Conservation (phyloP, 2,797 vertebrate genomes). For the Gallinago solitaria region DNA sequence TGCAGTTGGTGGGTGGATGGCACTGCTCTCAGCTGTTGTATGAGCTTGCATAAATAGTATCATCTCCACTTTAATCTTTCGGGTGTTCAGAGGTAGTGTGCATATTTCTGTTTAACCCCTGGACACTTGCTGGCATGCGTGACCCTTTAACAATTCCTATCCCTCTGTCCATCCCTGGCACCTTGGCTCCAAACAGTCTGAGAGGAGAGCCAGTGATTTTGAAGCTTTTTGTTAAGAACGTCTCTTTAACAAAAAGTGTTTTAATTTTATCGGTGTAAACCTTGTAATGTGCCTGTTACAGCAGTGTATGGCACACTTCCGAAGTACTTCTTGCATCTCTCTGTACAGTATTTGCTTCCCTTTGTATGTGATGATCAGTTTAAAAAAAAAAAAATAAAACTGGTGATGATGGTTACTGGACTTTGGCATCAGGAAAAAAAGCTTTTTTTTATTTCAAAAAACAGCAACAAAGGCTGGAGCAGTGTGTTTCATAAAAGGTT, state of each 20-base stretch:
- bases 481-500: neutral
- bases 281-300: neutral
- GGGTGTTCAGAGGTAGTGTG: constrained; percentile 81
- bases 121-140: constrained; percentile 75
- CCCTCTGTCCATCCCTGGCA: constrained; percentile 71
- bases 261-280: neutral
- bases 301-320: neutral
- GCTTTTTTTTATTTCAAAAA: neutral
- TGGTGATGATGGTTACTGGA: neutral
- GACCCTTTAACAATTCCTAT: constrained; percentile 76
- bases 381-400: neutral
- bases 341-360: neutral
- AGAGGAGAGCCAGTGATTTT: constrained; percentile 57
- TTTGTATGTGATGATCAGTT: neutral
- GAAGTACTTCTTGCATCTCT: neutral
- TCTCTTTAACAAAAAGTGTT: neutral
- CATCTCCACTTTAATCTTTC: constrained; percentile 84
- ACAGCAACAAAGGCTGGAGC: neutral
- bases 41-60: constrained; percentile 85
- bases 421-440: constrained; percentile 34
- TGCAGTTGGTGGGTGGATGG: constrained; percentile 83
- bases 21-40: constrained; percentile 82
- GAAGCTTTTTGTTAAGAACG: constrained; percentile 25
- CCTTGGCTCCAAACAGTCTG: constrained; percentile 76
- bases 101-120: constrained; percentile 81